These are phyloP conservation scores for Drosophila nigromelanica DNA, from an alignment of 1,140 invertebrate genomes.

Conservation along the genomic window DNA sequence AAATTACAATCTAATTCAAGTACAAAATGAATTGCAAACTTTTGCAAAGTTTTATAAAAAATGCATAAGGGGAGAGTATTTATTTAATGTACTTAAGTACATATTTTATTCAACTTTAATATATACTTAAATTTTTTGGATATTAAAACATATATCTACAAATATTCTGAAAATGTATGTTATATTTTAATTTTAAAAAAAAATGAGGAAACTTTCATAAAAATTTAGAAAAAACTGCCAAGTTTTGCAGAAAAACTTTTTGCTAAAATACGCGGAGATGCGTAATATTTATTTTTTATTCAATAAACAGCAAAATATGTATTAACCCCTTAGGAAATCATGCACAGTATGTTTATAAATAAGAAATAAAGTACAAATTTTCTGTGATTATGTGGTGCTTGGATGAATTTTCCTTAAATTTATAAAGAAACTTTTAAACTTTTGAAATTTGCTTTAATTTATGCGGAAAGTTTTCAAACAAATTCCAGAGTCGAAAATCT, in stretches of 20 bases:
- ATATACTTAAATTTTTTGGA: no score
- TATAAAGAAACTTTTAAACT: slow-evolving; percentile 19
- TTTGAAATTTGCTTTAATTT: slow-evolving; percentile 27
- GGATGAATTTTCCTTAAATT: slow-evolving; percentile 21
- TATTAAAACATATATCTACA: no score
- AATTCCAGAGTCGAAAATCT: slow-evolving; percentile 11
- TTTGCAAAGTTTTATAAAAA: slow-evolving; percentile 28
- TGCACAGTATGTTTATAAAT: neutral
- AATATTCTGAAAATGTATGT: no score
- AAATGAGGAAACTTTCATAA: neutral
- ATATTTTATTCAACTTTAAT: neutral
- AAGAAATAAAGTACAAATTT: neutral
- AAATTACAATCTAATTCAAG: slow-evolving; percentile 40
- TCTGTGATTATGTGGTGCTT: neutral
- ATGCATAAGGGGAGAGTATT: neutral
- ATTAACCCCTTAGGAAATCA: slow-evolving; percentile 5
- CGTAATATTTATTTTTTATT: neutral
- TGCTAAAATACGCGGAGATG: slow-evolving; percentile 1
- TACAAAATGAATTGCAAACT: slow-evolving; percentile 20
- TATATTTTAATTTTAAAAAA: no score
- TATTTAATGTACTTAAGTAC: neutral
- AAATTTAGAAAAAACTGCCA: neutral
- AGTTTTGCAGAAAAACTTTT: neutral
- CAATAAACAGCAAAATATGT: neutral
- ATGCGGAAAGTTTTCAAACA: slow-evolving; percentile 17